phyloP scores from a whole-genome alignment of 2,797 vertebrate species.

The Danionella dracula region DNA sequence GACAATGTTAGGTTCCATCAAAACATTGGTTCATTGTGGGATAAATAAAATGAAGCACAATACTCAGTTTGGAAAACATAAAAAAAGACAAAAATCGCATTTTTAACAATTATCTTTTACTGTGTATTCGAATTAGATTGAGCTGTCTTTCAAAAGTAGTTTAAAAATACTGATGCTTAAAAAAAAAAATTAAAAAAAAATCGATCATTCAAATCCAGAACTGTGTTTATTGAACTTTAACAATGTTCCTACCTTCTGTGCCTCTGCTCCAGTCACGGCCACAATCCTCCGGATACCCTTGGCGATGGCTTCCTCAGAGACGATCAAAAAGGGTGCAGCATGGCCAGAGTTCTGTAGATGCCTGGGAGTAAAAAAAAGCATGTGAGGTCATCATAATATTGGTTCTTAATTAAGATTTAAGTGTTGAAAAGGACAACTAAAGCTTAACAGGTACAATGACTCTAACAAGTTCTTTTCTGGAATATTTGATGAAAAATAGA shows the following conservation, averaged over 20 bases:
- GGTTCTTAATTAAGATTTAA: background rate
- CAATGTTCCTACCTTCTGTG: conserved; percentile 80
- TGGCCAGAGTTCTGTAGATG: conserved; percentile 91
- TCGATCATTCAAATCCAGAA: no score
- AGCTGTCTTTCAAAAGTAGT: no score
- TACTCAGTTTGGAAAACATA: no score
- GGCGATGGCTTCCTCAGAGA: conserved; percentile 96
- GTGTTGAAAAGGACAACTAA: background rate
- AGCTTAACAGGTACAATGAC: background rate
- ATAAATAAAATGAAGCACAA: no score
- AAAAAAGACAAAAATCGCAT: no score
- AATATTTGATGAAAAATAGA: background rate
- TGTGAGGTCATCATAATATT: background rate
- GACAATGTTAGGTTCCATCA: no score
- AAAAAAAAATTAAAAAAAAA: no score
- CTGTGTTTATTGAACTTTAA: no score
- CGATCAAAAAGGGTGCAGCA: conserved; percentile 84
- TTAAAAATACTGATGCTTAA: no score
- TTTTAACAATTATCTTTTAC: no score
- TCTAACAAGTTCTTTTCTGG: background rate
- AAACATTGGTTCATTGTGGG: no score
- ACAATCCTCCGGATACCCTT: conserved; percentile 97
- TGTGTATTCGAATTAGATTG: no score
- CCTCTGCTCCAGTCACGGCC: conserved; percentile 87
- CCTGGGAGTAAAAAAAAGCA: conserved; percentile 55